Conservation (phyloP, 2,797 vertebrate genomes). For the Hippoglossus hippoglossus region DNA sequence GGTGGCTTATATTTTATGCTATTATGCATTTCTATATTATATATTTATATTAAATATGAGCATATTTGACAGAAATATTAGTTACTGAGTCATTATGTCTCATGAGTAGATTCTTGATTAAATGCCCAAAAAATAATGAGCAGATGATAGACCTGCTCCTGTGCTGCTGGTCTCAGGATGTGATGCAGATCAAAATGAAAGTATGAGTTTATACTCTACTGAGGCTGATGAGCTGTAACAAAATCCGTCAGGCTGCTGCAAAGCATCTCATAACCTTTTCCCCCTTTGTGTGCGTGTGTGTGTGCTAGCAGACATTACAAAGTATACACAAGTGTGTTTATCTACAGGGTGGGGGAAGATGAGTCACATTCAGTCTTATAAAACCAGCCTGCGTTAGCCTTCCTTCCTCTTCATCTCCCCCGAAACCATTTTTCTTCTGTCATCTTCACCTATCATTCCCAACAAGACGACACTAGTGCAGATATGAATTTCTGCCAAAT, state of each 20-base stretch:
- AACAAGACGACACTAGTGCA: conserved; percentile 16
- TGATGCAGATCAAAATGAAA: conserved; percentile 10
- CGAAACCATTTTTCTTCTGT: conserved; percentile 39
- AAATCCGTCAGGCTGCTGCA: conserved; percentile 26
- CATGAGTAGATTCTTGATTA: background rate
- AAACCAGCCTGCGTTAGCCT: conserved; percentile 39
- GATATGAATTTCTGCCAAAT: conserved; percentile 24
- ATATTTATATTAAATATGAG: conserved; percentile 1
- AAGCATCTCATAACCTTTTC: conserved; percentile 41
- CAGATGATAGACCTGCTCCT: background rate
- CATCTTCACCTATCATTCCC: conserved; percentile 33
- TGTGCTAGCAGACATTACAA: conserved; percentile 34
- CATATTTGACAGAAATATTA: background rate
- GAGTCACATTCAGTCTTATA: conserved; percentile 65
- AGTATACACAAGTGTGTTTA: conserved; percentile 62
- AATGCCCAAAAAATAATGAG: background rate
- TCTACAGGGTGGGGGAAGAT: conserved; percentile 62
- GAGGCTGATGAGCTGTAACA: conserved; percentile 21
- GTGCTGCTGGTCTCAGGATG: conserved; percentile 5
- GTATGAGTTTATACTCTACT: background rate
- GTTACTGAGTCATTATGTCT: background rate
- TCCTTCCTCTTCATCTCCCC: conserved; percentile 21
- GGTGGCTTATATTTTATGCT: conserved; percentile 2
- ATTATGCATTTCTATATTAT: background rate
- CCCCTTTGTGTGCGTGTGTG: conserved; percentile 6